Percentiles rank a stretch among this genome's conserved stretches.
phyloP scores from a whole-genome alignment of 2,888 invertebrate genomes.

The Netelia melanura region DNA sequence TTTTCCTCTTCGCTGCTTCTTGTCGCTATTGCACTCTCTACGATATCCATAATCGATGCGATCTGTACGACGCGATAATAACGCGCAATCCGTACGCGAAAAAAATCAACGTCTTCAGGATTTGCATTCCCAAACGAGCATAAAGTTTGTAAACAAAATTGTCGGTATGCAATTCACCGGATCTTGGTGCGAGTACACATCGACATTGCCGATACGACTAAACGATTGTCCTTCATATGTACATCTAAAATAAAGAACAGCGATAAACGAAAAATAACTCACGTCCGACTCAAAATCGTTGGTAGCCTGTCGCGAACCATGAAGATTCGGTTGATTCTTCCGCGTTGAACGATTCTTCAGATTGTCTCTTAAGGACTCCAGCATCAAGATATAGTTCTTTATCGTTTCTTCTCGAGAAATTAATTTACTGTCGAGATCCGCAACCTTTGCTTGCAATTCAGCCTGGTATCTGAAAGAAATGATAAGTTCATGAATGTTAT shows the following conservation, averaged over 20 bases:
- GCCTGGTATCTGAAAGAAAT: slow-evolving; percentile 72
- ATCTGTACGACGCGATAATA: slow-evolving; percentile 75
- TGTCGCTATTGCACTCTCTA: slow-evolving; percentile 75
- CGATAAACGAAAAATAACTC: slow-evolving; percentile 68
- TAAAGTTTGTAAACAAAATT: slow-evolving; percentile 6
- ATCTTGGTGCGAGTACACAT: too few species aligned
- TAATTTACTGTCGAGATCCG: slow-evolving; percentile 74
- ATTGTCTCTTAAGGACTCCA: slow-evolving; percentile 75
- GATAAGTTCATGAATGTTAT: slow-evolving; percentile 30
- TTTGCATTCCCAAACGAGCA: slow-evolving; percentile 1
- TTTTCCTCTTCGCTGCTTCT: slow-evolving; percentile 73
- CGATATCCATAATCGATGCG: slow-evolving; percentile 74
- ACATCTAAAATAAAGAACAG: not conserved
- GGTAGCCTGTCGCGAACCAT: slow-evolving; percentile 57
- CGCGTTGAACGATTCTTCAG: slow-evolving; percentile 70
- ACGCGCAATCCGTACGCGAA: slow-evolving; percentile 52
- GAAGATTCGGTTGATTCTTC: slow-evolving; percentile 61
- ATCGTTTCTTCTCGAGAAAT: slow-evolving; percentile 75
- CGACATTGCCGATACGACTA: too few species aligned
- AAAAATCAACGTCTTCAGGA: slow-evolving; percentile 17
- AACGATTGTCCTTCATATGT: not conserved
- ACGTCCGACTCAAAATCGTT: slow-evolving; percentile 72
- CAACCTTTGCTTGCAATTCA: slow-evolving; percentile 75
- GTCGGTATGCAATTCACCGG: not conserved
- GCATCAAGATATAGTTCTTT: slow-evolving; percentile 73